Conservation (phyloP, 2,888 invertebrate species). For the Notodonta dromedarius region DNA sequence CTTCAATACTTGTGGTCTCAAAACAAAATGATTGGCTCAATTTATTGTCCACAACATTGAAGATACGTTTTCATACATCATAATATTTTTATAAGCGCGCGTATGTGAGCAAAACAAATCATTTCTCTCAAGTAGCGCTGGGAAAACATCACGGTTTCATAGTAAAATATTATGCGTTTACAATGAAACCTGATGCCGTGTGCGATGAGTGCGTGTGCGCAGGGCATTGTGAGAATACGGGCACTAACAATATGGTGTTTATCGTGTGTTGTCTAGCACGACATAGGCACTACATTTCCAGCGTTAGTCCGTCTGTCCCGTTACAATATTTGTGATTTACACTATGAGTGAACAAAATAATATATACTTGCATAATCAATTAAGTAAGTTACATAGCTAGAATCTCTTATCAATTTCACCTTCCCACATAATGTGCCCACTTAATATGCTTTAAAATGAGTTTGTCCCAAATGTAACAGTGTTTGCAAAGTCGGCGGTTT, state of each 20-base stretch:
- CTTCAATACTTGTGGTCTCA: too few species aligned
- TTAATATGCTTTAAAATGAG: constrained; percentile 11
- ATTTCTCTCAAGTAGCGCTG: constrained; percentile 12
- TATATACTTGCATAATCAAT: neutral
- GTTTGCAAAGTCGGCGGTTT: constrained; percentile 13
- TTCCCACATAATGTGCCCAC: constrained; percentile 9
- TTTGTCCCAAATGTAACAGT: constrained; percentile 16
- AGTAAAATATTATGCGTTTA: constrained; percentile 54
- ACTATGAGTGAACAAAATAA: constrained; percentile 8
- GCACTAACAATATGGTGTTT: constrained; percentile 30
- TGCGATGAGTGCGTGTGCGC: constrained; percentile 42
- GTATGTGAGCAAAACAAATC: neutral
- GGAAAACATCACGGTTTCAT: constrained; percentile 59
- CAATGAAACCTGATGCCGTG: constrained; percentile 52
- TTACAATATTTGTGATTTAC: constrained; percentile 42
- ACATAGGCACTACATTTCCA: constrained; percentile 23
- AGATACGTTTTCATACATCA: neutral
- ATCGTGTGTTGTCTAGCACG: constrained; percentile 34
- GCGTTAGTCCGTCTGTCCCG: constrained; percentile 22
- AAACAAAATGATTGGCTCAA: neutral
- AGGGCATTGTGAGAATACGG: constrained; percentile 34
- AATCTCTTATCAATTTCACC: constrained; percentile 22
- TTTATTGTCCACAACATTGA: neutral
- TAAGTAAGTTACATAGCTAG: constrained; percentile 8
- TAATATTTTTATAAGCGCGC: neutral